phyloP scores from a whole-genome alignment of 2,888 invertebrate species.

The Thera britannica region DNA sequence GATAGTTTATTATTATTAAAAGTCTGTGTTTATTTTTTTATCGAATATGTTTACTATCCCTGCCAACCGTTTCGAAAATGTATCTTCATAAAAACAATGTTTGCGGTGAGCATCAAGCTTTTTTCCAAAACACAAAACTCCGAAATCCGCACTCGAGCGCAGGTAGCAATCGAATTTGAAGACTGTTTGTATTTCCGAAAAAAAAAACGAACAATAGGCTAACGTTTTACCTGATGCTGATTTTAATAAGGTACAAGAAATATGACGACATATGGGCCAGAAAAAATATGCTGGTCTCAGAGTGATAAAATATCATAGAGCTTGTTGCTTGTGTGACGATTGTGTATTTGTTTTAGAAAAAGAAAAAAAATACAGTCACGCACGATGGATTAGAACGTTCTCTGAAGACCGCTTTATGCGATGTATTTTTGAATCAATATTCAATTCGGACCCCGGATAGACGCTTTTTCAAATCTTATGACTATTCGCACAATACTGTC shows the following conservation, averaged over 20 bases:
- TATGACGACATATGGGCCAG: slow-evolving; percentile 78
- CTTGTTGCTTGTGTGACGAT: too few relatives aligned
- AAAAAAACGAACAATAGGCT: slow-evolving; percentile 74
- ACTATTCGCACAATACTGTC: too few relatives aligned
- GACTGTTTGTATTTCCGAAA: slow-evolving; percentile 81
- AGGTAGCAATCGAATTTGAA: slow-evolving; percentile 80
- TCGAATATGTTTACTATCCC: slow-evolving; percentile 52
- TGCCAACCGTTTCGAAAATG: slow-evolving; percentile 56
- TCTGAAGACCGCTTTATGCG: too few relatives aligned
- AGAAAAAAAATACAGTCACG: too few relatives aligned
- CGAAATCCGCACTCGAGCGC: slow-evolving; percentile 78
- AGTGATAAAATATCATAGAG: neutral
- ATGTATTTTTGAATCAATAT: too few relatives aligned
- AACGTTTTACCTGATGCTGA: slow-evolving; percentile 77
- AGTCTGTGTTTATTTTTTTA: neutral
- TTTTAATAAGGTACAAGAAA: slow-evolving; percentile 81
- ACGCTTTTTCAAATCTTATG: too few relatives aligned
- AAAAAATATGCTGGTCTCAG: slow-evolving; percentile 33
- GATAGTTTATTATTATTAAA: neutral
- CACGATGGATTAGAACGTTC: too few relatives aligned
- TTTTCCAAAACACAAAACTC: slow-evolving; percentile 75
- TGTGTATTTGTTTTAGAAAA: too few relatives aligned
- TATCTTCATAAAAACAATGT: slow-evolving; percentile 78
- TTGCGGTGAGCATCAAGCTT: slow-evolving; percentile 77
- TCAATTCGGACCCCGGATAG: too few relatives aligned